Conservation (phyloP, 30 jellyfish, hydroid and myxozoan genomes). For the Chrysaora quinquecirrha region DNA sequence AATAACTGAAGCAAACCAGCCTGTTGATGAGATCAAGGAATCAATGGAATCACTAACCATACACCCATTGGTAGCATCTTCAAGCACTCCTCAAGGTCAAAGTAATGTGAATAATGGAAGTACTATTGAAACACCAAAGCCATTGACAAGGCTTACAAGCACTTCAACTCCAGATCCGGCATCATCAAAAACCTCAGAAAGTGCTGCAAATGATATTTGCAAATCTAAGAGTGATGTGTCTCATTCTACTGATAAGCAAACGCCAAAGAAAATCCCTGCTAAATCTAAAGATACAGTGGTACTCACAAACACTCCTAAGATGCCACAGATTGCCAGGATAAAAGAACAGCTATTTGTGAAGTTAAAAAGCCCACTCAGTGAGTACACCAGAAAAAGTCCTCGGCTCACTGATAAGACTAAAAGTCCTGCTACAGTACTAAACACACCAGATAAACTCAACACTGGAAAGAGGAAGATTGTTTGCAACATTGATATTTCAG, state of each 20-base stretch:
- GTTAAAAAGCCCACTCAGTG: neutral
- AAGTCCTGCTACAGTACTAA: neutral
- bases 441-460: neutral
- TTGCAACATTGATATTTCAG: neutral
- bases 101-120: neutral
- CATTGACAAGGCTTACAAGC: neutral
- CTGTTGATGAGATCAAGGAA: too few species aligned
- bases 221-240: too few species aligned
- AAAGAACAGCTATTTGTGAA: neutral
- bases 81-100: neutral
- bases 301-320: neutral
- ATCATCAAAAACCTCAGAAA: too few species aligned
- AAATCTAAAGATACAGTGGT: neutral
- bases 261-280: too few species aligned
- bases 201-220: neutral
- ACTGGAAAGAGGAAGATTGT: neutral
- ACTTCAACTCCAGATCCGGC: neutral
- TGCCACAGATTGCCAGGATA: slow-evolving; percentile 7
- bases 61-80: neutral
- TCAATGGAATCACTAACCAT: too few species aligned
- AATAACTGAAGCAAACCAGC: neutral
- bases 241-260: too few species aligned
- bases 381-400: neutral
- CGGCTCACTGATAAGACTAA: neutral
- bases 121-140: neutral